phyloP scores from a whole-genome alignment of 2,888 invertebrate genomes.

The Crematogaster levior region DNA sequence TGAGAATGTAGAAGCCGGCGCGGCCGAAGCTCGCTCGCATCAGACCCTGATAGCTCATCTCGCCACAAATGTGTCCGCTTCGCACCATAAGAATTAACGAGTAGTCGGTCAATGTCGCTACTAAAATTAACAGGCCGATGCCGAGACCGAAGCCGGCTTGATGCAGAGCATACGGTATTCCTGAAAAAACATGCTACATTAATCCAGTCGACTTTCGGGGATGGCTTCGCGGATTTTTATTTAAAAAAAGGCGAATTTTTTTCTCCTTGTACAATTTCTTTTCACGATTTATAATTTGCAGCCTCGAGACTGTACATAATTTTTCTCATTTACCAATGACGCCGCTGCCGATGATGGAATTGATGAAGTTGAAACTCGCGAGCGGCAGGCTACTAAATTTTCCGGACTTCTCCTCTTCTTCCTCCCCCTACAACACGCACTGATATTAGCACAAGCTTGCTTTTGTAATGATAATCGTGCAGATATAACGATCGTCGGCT shows the following conservation, averaged over 20 bases:
- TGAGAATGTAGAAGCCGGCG: slow-evolving; percentile 91
- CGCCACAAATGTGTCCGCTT: slow-evolving; percentile 91
- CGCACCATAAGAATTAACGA: slow-evolving; percentile 92
- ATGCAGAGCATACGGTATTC: slow-evolving; percentile 93
- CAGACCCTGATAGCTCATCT: slow-evolving; percentile 92
- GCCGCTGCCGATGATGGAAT: slow-evolving; percentile 95
- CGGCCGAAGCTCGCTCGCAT: slow-evolving; percentile 93
- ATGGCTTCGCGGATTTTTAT: background rate
- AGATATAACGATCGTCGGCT: too few relatives aligned
- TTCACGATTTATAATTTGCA: background rate
- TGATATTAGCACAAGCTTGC: background rate
- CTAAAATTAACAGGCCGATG: slow-evolving; percentile 89
- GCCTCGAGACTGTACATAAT: too few relatives aligned
- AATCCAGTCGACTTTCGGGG: background rate
- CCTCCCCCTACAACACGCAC: slow-evolving; percentile 42
- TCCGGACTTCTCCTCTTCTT: slow-evolving; percentile 86
- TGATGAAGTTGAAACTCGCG: slow-evolving; percentile 95
- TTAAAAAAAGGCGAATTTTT: background rate
- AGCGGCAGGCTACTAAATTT: slow-evolving; percentile 90
- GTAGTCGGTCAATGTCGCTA: slow-evolving; percentile 93
- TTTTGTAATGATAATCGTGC: background rate
- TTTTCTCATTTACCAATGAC: slow-evolving; percentile 89
- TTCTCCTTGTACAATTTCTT: background rate
- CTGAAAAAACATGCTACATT: slow-evolving; percentile 82
- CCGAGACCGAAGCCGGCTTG: slow-evolving; percentile 94